Percentiles rank a stretch among this genome's conserved stretches.
phyloP scores from a whole-genome alignment of 2,888 invertebrate species.

The Oligia strigilis region DNA sequence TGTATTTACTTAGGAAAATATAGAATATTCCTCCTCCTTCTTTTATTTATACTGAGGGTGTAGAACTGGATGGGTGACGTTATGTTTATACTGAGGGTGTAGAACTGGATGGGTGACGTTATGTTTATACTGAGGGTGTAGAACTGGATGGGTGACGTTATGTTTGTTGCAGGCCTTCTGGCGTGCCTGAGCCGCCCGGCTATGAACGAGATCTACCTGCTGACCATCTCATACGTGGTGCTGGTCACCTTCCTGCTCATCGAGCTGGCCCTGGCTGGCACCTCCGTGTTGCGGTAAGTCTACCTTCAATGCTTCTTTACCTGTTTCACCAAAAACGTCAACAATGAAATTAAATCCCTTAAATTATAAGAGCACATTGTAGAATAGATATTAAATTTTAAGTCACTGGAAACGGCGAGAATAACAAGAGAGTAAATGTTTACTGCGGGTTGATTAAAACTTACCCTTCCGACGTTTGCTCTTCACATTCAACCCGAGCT shows the following conservation, averaged over 20 bases:
- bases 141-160: too few species aligned
- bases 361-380: not conserved
- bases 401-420: conserved; percentile 3
- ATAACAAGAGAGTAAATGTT: conserved; percentile 12
- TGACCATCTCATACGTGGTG: conserved; percentile 95
- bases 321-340: not conserved
- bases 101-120: not conserved
- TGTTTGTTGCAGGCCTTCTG: conserved; percentile 91
- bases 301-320: not conserved
- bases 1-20: too few species aligned
- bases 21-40: not conserved
- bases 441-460: conserved; percentile 1
- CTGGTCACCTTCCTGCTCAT: conserved; percentile 94
- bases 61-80: not conserved
- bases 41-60: not conserved
- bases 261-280: conserved; percentile 90
- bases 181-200: conserved; percentile 95
- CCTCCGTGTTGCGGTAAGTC: conserved; percentile 84
- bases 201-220: conserved; percentile 96
- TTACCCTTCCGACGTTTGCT: not conserved
- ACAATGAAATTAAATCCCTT: not conserved
- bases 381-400: not conserved
- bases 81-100: not conserved
- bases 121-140: too few species aligned
- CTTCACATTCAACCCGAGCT: not conserved